Base-by-base conservation (phyloP, 2,797 vertebrate genomes). In the Tenualosa ilisha region DNA sequence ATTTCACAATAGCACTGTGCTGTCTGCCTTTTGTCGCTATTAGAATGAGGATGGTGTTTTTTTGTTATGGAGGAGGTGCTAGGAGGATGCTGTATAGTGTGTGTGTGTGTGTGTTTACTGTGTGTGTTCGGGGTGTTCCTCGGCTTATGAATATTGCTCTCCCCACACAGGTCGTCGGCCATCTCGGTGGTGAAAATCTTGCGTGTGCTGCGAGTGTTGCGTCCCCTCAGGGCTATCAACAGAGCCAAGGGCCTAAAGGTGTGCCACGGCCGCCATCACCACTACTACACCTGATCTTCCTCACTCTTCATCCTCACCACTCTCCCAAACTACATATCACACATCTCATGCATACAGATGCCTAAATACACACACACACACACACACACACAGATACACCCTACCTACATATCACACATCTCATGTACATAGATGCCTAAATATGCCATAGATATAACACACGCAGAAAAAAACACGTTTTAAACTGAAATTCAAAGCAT, bases 141-240 rank as follows among this genome's bases (percentile, higher is more conserved):
- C 20, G 24, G 63, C 26, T 65, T 9, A 65, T 26, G 61, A 9
- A 12, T 13, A 12, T 4, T 65, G 24, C 9, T 37, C 37, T 40
- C 31, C 15, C 81, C 59, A 0, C 49, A 22, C 90, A 99, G 98
- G 90, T 98, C 98, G 31, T 99, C 98, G 0, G 98, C 98, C 90
- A 99, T 99, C 93, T 99, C 98, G 0, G 98, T 99, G n/a, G 98
- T 99, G 93, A 99, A 99, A 95, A 99, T 99, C 90, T 95, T 99
- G 83, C 95, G 98, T 92, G 98, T 99, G 79, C 94, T 99, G 84
- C 95, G 98, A 89, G 98, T 99, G 53, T 94, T 99, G 91, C 95
- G 98, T 88, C 98, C 98, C 1, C 95, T 99, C 91, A 97, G 98
- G 92, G 98, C 98, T 85, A 99, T 99, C 93, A 99, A 99, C 94